Conservation (phyloP, 2,888 invertebrate species). For the Drosophila cracens region DNA sequence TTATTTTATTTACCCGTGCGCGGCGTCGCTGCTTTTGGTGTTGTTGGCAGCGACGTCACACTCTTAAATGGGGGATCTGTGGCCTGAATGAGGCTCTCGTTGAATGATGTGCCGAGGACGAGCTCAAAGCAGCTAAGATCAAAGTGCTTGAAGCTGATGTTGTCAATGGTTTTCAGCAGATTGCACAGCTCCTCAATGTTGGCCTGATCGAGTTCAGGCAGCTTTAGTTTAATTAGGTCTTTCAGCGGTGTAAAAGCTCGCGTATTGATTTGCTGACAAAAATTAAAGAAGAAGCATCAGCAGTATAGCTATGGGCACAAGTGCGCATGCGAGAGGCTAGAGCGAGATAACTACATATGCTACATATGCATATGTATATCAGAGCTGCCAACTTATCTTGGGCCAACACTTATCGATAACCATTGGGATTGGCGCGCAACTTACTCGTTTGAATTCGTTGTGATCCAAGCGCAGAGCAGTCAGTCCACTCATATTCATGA, state of each 20-base stretch:
- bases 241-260: conserved; percentile 83
- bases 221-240: conserved; percentile 82
- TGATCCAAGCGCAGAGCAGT: conserved; percentile 82
- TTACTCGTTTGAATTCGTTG: conserved; percentile 83
- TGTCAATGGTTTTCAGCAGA: conserved; percentile 82
- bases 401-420: conserved; percentile 47
- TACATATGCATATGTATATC: background rate
- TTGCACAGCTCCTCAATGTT: conserved; percentile 82
- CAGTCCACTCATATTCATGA: conserved; percentile 82
- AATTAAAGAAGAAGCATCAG: conserved; percentile 27
- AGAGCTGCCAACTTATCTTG: conserved; percentile 50
- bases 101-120: conserved; percentile 83
- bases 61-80: conserved; percentile 76
- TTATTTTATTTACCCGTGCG: conserved; percentile 49
- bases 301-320: background rate
- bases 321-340: conserved; percentile 38
- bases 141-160: conserved; percentile 82
- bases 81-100: conserved; percentile 82
- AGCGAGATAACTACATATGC: conserved; percentile 49
- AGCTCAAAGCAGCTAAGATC: conserved; percentile 84
- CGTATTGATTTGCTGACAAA: conserved; percentile 84
- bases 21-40: conserved; percentile 49
- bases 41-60: conserved; percentile 46
- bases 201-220: conserved; percentile 81
- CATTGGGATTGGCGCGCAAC: conserved; percentile 42